These are phyloP conservation scores for Eupeodes latifasciatus DNA, from an alignment of 2,888 invertebrate species.

Conservation along the genomic window DNA sequence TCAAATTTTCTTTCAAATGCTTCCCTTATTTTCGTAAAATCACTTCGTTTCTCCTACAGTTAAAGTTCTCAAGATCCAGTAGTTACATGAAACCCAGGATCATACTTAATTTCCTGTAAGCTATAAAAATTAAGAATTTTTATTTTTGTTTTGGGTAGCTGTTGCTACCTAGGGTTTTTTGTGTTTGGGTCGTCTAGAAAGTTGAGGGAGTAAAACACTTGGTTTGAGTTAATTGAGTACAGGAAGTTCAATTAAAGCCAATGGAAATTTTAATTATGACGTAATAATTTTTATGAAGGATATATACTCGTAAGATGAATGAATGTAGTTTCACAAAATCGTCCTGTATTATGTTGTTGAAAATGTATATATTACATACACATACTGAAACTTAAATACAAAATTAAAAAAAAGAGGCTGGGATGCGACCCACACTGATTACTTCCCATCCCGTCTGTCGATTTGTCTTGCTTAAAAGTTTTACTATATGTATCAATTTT, in stretches of 20 bases:
- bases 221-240: conserved; percentile 42
- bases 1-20: too few species aligned
- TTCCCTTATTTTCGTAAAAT: too few species aligned
- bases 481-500: too few species aligned
- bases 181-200: background rate
- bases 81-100: background rate
- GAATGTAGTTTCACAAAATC: too few species aligned
- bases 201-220: background rate
- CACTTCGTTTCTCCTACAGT: too few species aligned
- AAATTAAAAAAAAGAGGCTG: too few species aligned
- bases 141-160: background rate
- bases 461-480: too few species aligned
- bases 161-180: background rate
- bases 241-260: conserved; percentile 50
- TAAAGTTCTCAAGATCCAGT: background rate
- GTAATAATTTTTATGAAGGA: background rate
- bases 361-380: too few species aligned
- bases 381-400: too few species aligned
- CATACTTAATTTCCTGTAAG: background rate
- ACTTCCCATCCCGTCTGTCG: too few species aligned
- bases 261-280: conserved; percentile 43
- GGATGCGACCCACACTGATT: too few species aligned
- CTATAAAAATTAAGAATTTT: background rate
- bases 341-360: too few species aligned
- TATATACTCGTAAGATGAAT: background rate